These are phyloP conservation scores for Alligator sinensis DNA, from an alignment of 2,113 vertebrate species.

Conservation along the genomic window DNA sequence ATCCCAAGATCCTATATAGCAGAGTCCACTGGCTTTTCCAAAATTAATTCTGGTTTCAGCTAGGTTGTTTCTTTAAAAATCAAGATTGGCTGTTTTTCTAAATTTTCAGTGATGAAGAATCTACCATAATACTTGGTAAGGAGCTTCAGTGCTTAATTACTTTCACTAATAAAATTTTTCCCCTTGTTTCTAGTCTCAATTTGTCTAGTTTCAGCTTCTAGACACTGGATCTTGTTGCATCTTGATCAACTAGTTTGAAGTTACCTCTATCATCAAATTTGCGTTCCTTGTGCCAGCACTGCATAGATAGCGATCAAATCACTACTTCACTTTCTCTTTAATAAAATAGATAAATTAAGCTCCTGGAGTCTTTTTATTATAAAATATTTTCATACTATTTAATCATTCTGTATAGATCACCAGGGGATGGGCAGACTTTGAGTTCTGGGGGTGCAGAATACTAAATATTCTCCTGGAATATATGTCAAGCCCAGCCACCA, in stretches of 20 bases:
- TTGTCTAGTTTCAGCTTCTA: not conserved
- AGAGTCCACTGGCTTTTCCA: no score
- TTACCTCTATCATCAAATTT: not conserved
- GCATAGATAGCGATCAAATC: not conserved
- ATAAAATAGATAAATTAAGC: not conserved
- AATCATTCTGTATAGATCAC: conserved; percentile 37
- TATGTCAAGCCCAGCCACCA: not conserved
- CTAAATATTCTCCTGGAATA: conserved; percentile 11
- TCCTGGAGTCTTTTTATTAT: conserved; percentile 29
- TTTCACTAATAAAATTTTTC: no score
- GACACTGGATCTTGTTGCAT: not conserved
- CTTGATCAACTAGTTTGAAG: conserved; percentile 18
- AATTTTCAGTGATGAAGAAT: no score
- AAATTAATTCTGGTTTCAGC: no score
- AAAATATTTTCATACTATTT: not conserved
- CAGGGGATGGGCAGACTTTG: not conserved
- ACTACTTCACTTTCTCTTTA: not conserved
- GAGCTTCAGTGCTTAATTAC: no score
- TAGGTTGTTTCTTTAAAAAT: no score
- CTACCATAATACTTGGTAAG: no score
- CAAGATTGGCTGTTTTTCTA: no score
- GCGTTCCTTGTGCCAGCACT: not conserved
- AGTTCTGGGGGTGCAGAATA: conserved; percentile 40
- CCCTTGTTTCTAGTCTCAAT: no score
- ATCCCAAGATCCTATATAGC: no score